These are phyloP conservation scores for Lonchura striata DNA, from an alignment of 2,113 vertebrate species.

Conservation along the genomic window DNA sequence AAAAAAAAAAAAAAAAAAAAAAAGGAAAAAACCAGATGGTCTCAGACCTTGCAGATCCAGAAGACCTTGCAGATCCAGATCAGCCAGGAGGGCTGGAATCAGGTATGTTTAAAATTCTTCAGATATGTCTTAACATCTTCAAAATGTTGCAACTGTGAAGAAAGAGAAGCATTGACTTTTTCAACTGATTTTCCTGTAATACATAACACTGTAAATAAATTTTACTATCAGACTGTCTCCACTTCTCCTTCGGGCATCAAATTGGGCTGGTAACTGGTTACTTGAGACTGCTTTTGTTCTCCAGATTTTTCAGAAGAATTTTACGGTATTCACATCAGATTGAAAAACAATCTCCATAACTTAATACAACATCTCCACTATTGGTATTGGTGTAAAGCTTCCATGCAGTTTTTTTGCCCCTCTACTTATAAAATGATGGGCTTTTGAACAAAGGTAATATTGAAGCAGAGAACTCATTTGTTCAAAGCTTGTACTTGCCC, in stretches of 20 bases:
- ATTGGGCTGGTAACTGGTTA: not conserved
- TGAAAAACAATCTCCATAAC: not conserved
- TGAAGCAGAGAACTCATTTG: not conserved
- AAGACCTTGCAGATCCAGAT: conserved; percentile 17
- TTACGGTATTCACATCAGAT: not conserved
- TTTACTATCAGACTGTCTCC: conserved; percentile 37
- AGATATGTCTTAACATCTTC: conserved; percentile 47
- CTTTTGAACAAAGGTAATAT: not conserved
- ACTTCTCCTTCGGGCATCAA: not conserved
- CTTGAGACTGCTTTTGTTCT: not conserved
- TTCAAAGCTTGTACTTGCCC: not conserved
- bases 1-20: not conserved
- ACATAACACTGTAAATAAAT: conserved; percentile 57
- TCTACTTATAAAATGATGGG: not conserved
- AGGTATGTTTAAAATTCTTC: conserved; percentile 23
- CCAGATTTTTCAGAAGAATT: not conserved
- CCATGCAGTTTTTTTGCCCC: not conserved
- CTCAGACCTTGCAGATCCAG: conserved; percentile 10
- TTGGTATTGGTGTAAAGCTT: not conserved
- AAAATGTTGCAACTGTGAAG: conserved; percentile 46
- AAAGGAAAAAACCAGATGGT: fast-evolving
- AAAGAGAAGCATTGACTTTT: conserved; percentile 44
- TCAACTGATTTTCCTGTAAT: conserved; percentile 63
- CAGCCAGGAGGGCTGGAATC: conserved; percentile 17
- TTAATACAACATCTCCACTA: not conserved